These are phyloP conservation scores for Paralichthys olivaceus DNA, from an alignment of 2,113 vertebrate species.

Conservation along the genomic window DNA sequence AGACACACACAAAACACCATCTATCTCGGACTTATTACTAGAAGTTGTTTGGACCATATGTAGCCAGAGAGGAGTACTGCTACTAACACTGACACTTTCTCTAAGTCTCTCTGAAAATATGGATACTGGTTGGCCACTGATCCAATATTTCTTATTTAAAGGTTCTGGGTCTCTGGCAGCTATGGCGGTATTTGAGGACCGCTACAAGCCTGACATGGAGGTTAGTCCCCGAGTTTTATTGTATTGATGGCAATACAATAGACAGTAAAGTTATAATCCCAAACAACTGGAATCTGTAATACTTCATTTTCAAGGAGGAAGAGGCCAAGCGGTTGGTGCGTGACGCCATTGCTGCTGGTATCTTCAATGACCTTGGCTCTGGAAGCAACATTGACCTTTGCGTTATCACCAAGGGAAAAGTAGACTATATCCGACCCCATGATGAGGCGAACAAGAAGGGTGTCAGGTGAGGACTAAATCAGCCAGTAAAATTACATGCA, in stretches of 20 bases:
- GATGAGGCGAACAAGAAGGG: slow-evolving; percentile 95
- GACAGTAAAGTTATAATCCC: neutral
- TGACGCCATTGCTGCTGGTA: slow-evolving; percentile 94
- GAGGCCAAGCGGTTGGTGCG: slow-evolving; percentile 92
- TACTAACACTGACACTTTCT: neutral
- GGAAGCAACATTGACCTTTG: slow-evolving; percentile 97
- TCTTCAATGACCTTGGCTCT: slow-evolving; percentile 96
- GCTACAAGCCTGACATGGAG: slow-evolving; percentile 93
- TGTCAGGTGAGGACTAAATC: slow-evolving; percentile 82
- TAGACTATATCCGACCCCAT: slow-evolving; percentile 93
- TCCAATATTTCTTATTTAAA: slow-evolving; percentile 53
- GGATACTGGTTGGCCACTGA: neutral
- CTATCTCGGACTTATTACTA: too few relatives aligned
- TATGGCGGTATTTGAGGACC: slow-evolving; percentile 98
- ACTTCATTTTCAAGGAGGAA: slow-evolving; percentile 84
- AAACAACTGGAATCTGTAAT: neutral
- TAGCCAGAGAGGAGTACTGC: neutral
- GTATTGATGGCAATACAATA: neutral
- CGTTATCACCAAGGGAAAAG: slow-evolving; percentile 91
- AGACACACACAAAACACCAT: too few relatives aligned
- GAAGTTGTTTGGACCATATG: too few relatives aligned
- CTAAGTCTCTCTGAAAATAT: neutral
- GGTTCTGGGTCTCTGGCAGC: slow-evolving; percentile 96
- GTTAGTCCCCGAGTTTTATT: slow-evolving; percentile 69
- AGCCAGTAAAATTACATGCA: neutral